A percentile compares a stretch with the other conserved stretches of the same genome.
These are phyloP conservation scores for Scaptomyza graminum DNA, from an alignment of 1,140 invertebrate genomes.

Conservation along the genomic window DNA sequence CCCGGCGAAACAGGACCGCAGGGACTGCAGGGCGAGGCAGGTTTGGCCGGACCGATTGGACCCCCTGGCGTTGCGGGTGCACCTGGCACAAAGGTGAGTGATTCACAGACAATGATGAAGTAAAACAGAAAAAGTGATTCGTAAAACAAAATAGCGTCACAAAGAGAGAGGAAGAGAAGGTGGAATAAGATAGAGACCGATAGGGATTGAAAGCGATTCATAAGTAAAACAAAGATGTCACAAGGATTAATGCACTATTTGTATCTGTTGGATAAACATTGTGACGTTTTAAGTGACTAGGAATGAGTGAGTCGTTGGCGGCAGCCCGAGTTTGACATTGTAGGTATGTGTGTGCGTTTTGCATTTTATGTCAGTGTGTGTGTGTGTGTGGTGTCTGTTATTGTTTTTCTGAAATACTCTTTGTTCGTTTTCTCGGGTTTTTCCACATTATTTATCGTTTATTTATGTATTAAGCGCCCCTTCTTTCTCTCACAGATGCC, in stretches of 20 bases:
- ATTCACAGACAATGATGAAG: constrained; percentile 37
- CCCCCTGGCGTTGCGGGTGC: constrained; percentile 89
- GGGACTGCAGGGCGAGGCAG: constrained; percentile 84
- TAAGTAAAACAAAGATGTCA: constrained; percentile 70
- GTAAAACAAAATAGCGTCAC: constrained; percentile 7
- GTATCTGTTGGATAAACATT: constrained; percentile 80
- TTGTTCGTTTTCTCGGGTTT: constrained; percentile 60
- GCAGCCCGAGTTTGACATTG: background rate
- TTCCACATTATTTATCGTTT: constrained; percentile 77
- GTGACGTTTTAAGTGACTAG: constrained; percentile 72
- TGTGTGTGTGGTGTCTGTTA: constrained; percentile 26
- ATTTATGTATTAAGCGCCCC: constrained; percentile 71
- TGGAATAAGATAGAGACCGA: constrained; percentile 11
- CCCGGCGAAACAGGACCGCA: constrained; percentile 84
- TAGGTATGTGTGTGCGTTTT: background rate
- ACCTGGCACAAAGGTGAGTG: constrained; percentile 89
- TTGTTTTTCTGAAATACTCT: constrained; percentile 61
- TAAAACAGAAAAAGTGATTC: constrained; percentile 14
- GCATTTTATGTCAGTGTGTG: background rate
- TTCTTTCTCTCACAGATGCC: background rate
- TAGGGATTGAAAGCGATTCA: constrained; percentile 29
- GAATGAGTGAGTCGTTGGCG: constrained; percentile 48
- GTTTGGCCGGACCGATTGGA: constrained; percentile 88
- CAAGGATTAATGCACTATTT: constrained; percentile 80
- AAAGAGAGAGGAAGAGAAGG: constrained; percentile 3